Conservation (phyloP, 2,888 invertebrate genomes). For the Rotaria sp. region DNA sequence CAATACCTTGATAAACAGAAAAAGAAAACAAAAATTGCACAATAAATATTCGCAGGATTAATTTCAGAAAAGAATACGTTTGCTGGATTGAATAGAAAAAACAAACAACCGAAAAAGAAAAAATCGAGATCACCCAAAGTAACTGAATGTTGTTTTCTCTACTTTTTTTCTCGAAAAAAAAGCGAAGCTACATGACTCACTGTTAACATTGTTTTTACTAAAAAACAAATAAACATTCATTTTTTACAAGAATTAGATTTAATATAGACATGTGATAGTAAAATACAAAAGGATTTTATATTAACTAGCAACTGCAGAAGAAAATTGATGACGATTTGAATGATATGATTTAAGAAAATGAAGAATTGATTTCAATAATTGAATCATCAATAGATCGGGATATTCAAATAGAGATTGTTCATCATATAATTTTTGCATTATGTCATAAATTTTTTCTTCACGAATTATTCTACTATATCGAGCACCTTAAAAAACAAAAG, state of each 20-base stretch:
- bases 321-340: not conserved
- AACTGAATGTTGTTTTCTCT: not conserved
- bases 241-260: too few relatives aligned
- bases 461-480: not conserved
- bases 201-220: not conserved
- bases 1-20: not conserved
- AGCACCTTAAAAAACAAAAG: not conserved
- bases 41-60: not conserved
- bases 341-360: not conserved
- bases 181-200: not conserved
- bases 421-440: not conserved
- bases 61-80: not conserved
- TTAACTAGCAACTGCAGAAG: not conserved
- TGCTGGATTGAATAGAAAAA: constrained; percentile 10
- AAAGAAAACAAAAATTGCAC: constrained; percentile 10
- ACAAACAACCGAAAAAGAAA: not conserved
- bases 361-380: not conserved
- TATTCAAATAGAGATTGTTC: not conserved
- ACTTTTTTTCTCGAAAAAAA: not conserved
- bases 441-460: not conserved
- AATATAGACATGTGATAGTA: too few relatives aligned
- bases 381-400: not conserved
- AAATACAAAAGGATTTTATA: not conserved
- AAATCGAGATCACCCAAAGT: not conserved
- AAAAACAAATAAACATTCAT: not conserved